A percentile compares a stretch with the other conserved stretches of the same genome.
phyloP scores from a whole-genome alignment of 2,113 vertebrate genomes.

The Pseudonaja textilis region DNA sequence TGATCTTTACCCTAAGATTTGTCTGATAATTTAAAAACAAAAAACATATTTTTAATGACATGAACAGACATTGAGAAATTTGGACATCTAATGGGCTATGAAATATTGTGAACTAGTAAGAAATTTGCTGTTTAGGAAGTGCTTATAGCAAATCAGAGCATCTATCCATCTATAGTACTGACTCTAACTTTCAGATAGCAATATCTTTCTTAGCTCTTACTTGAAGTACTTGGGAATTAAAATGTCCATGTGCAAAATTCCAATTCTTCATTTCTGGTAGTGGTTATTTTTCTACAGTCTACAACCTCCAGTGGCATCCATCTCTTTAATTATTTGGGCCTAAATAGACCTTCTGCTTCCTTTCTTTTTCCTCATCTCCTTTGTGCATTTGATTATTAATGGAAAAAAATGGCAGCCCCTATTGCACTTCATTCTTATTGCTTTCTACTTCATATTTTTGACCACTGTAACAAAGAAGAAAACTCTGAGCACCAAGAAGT shows the following conservation, averaged over 20 bases:
- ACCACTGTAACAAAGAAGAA: not conserved
- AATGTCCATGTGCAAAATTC: not conserved
- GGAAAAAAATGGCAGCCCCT: not conserved
- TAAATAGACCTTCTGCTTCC: not conserved
- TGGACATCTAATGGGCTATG: not conserved
- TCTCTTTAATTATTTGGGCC: not conserved
- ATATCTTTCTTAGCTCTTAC: not conserved
- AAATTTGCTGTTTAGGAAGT: conserved; percentile 21
- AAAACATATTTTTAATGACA: conserved; percentile 4
- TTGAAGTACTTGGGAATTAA: not conserved
- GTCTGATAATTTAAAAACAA: conserved; percentile 51
- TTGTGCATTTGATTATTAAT: not conserved
- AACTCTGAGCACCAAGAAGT: not conserved
- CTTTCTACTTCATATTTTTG: not conserved
- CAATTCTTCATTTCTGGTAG: conserved; percentile 32
- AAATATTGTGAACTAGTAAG: conserved; percentile 21
- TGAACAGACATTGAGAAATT: not conserved
- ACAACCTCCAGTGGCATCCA: not conserved
- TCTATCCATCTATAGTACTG: not conserved
- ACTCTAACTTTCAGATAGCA: not conserved
- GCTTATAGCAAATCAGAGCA: not conserved
- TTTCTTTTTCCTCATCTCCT: not conserved
- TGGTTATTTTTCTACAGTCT: not conserved
- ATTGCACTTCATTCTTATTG: too few relatives aligned
- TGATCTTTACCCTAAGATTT: conserved; percentile 49